phyloP scores from a whole-genome alignment of 2,113 vertebrate species.

The Epinephelus lanceolatus region DNA sequence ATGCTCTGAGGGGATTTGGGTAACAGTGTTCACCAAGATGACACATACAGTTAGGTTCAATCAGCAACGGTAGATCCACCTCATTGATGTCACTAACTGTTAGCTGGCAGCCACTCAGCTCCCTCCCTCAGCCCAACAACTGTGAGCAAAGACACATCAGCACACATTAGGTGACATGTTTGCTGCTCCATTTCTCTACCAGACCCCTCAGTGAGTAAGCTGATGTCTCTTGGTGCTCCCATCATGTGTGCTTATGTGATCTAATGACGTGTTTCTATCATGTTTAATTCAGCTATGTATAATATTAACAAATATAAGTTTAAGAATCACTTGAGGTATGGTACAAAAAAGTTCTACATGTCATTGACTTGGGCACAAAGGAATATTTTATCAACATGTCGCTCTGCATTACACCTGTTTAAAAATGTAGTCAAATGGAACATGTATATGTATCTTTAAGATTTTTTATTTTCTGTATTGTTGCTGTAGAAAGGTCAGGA shows the following conservation, averaged over 20 bases:
- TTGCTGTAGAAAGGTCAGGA: conserved; percentile 69
- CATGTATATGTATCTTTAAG: conserved; percentile 10
- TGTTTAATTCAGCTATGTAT: conserved; percentile 24
- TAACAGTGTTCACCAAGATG: conserved; percentile 20
- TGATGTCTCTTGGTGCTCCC: conserved; percentile 14
- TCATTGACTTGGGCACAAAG: neutral
- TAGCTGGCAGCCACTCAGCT: conserved; percentile 34
- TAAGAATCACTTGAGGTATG: neutral
- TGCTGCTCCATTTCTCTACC: conserved; percentile 51
- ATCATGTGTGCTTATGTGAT: conserved; percentile 21
- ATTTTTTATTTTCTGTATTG: conserved; percentile 25
- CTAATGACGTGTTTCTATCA: conserved; percentile 16
- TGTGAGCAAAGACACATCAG: conserved; percentile 63
- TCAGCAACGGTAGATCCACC: conserved; percentile 33
- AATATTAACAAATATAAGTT: neutral
- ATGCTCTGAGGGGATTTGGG: conserved; percentile 15
- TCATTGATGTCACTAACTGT: conserved; percentile 46
- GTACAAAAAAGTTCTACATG: neutral
- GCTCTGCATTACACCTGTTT: neutral
- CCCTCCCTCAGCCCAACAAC: conserved; percentile 29
- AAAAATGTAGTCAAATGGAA: neutral
- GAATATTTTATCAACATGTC: neutral
- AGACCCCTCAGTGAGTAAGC: conserved; percentile 40
- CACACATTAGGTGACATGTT: conserved; percentile 44
- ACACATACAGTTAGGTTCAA: conserved; percentile 47